Base-by-base conservation (phyloP, 1,140 invertebrate species). In the Anoplophora glabripennis region DNA sequence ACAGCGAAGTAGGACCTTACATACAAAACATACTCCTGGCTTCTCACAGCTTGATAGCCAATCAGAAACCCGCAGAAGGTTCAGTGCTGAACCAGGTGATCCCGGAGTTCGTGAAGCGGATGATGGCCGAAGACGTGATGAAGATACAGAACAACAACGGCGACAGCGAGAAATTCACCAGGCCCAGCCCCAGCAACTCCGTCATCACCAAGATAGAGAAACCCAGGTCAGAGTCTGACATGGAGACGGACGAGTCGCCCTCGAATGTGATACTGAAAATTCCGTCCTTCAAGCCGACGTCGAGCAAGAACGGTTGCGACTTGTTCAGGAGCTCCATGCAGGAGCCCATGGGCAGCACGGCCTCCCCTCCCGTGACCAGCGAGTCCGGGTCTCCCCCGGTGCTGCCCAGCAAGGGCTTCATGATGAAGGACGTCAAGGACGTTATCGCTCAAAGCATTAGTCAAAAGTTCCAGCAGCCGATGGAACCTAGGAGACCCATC, bases 381-480 rank as follows among this genome's bases (percentile, higher is more conserved):
- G 78, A 79, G 41, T 78, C 77, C 1, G 73, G 71, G 3, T 84
- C 82, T 28, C 82, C 81, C 0, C 81, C 82, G n/a, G 77, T 79
- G 17, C 74, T 77, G 60, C 78, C 65, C 17, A 77, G 77, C 33
- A 83, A 82, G 61, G 78, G 78, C 65, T 59, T 81, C 48, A 71
- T 72, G 0, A 70, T 84, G 47, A 84, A 81, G 66, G 83, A 89
- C 68, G 80, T 88, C 49, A 85, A 80, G 61, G 86, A 88, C 71
- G 91, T 93, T 61, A 94, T 95, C 68, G 89, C 89, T 46, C 92
- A 91, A 72, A 92, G 89, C 71, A 94, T 94, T 66, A 89, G 87
- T 74, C 87, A 93, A 65, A 93, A 92, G 74, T 89, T 93, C 72
- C 89, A 89, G 72, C 83, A 89, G 76, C 83, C 83, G 36, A 74